Conservation (phyloP, 2,797 vertebrate species). For the Otolemur crassicaudatus region DNA sequence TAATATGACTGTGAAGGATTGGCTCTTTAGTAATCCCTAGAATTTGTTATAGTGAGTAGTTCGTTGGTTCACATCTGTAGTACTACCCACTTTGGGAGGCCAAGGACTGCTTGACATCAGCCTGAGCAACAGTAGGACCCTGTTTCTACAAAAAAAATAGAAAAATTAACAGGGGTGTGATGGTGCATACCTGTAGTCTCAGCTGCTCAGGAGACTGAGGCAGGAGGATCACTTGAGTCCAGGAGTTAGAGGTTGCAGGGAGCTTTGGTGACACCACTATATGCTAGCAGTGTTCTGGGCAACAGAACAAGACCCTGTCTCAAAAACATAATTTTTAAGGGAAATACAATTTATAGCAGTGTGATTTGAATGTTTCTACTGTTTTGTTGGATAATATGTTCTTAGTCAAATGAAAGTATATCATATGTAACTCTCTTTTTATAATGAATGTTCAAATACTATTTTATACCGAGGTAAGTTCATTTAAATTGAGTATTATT, state of each 20-base stretch:
- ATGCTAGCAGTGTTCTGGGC: too few relatives aligned
- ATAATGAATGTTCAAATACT: slow-evolving; percentile 31
- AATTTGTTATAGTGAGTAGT: slow-evolving; percentile 40
- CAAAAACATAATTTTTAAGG: slow-evolving; percentile 48
- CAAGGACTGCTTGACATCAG: too few relatives aligned
- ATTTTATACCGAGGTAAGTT: slow-evolving; percentile 57
- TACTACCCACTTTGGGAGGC: too few relatives aligned
- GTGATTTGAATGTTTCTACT: slow-evolving; percentile 40
- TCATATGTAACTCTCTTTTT: not conserved
- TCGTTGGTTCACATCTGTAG: not conserved
- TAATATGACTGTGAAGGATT: not conserved
- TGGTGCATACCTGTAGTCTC: too few relatives aligned
- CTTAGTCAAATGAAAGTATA: slow-evolving; percentile 36
- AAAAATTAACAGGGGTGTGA: too few relatives aligned
- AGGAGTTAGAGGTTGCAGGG: not conserved
- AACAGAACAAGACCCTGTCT: not conserved
- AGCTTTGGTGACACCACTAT: not conserved
- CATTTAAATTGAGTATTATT: not conserved
- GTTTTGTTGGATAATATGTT: slow-evolving; percentile 37
- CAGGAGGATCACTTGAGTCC: not conserved
- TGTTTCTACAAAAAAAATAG: too few relatives aligned
- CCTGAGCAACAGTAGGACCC: too few relatives aligned
- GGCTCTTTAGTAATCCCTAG: not conserved
- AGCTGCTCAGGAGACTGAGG: not conserved
- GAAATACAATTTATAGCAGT: slow-evolving; percentile 8